A percentile compares a stretch with the other conserved stretches of the same genome.
Conservation (phyloP, 1,140 invertebrate genomes). For the Dendroctonus ponderosae region DNA sequence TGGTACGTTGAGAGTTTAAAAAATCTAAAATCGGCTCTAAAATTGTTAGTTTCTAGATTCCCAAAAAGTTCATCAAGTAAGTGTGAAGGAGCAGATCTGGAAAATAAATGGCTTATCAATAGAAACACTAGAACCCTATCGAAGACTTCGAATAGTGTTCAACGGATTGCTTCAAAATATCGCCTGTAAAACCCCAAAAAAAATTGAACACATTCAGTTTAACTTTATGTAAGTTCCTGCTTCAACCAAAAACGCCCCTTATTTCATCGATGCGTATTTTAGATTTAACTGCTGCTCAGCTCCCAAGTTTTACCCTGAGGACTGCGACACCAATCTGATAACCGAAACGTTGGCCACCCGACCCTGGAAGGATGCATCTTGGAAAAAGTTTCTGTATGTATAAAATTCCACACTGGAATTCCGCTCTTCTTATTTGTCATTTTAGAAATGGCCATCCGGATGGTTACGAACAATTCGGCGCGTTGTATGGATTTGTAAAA, state of each 20-base stretch:
- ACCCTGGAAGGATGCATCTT: conserved; percentile 43
- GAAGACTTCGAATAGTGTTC: conserved; percentile 39
- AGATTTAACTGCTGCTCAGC: conserved; percentile 42
- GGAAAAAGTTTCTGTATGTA: conserved; percentile 44
- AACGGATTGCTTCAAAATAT: conserved; percentile 42
- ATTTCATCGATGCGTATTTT: conserved; percentile 23
- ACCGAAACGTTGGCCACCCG: conserved; percentile 39
- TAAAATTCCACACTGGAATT: neutral
- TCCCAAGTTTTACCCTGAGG: conserved; percentile 40
- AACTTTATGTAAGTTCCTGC: conserved; percentile 43
- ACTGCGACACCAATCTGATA: conserved; percentile 36
- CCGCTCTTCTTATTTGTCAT: conserved; percentile 3
- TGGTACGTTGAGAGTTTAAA: conserved; percentile 26
- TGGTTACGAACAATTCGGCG: conserved; percentile 46
- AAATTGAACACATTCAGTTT: conserved; percentile 43
- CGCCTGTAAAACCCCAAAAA: conserved; percentile 19
- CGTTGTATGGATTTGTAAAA: conserved; percentile 38
- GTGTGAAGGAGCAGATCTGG: conserved; percentile 38
- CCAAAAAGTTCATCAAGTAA: conserved; percentile 24
- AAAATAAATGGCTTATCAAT: conserved; percentile 39
- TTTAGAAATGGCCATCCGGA: conserved; percentile 28
- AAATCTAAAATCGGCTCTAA: conserved; percentile 1
- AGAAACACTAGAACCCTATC: conserved; percentile 43
- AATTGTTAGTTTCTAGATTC: conserved; percentile 26
- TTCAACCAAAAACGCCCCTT: conserved; percentile 1